Percentiles rank a stretch among this genome's conserved stretches.
phyloP scores from a whole-genome alignment of 53 echinoderm and acorn worm genomes.

The Paracentrotus lividus region DNA sequence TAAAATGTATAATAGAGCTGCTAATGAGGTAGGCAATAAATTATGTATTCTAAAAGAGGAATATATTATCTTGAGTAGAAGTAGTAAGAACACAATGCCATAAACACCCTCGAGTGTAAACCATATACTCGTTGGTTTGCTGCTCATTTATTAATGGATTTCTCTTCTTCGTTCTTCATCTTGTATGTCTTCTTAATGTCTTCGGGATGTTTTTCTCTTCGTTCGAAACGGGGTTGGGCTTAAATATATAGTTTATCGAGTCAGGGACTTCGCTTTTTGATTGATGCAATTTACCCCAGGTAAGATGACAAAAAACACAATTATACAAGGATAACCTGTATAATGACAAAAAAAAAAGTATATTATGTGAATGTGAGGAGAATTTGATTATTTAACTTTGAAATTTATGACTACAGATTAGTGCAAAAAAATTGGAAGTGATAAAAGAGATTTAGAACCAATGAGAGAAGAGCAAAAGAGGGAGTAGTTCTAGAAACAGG shows the following conservation, averaged over 20 bases:
- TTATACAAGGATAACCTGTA: not conserved
- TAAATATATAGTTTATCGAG: not conserved
- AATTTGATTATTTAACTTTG: too few relatives aligned
- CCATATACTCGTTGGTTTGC: not conserved
- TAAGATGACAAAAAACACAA: not conserved
- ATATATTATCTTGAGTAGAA: slow-evolving; percentile 3
- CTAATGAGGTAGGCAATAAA: slow-evolving; percentile 36
- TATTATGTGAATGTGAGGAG: too few relatives aligned
- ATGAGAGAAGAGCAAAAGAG: not conserved
- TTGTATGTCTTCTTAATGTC: slow-evolving; percentile 22
- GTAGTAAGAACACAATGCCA: not conserved
- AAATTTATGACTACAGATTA: too few relatives aligned
- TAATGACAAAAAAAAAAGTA: too few relatives aligned
- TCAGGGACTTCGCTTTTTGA: slow-evolving; percentile 30
- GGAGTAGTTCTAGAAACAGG: not conserved
- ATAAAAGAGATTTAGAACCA: not conserved
- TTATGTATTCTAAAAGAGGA: slow-evolving; percentile 1
- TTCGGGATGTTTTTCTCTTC: not conserved
- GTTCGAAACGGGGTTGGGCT: not conserved
- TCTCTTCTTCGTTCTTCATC: slow-evolving; percentile 25
- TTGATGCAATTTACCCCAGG: not conserved
- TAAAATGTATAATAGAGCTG: not conserved
- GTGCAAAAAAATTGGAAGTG: too few relatives aligned
- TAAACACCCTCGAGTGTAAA: not conserved
- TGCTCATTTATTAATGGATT: slow-evolving; percentile 58